phyloP scores from a whole-genome alignment of 2,113 vertebrate genomes.

The Lichenostomus cassidix region DNA sequence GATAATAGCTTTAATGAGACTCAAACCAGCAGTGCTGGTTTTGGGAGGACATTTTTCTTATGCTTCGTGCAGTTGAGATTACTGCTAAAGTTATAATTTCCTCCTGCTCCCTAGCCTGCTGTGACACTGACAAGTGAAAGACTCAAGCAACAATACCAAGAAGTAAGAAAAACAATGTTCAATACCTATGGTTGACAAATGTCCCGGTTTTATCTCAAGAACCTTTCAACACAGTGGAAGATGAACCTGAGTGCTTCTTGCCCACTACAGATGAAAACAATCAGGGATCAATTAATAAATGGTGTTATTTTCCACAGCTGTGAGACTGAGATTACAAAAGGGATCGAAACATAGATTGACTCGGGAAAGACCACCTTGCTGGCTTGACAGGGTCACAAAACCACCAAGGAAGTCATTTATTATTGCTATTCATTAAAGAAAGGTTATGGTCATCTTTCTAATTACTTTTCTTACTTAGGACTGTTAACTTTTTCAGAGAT shows the following conservation, averaged over 20 bases:
- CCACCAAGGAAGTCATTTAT: constrained; percentile 67
- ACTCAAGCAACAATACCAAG: constrained; percentile 4
- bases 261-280: constrained; percentile 6
- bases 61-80: neutral
- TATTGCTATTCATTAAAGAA: constrained; percentile 73
- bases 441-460: constrained; percentile 69
- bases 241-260: constrained; percentile 19
- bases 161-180: constrained; percentile 5
- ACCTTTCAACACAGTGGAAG: constrained; percentile 4
- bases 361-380: constrained; percentile 37
- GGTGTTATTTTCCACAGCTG: constrained; percentile 29
- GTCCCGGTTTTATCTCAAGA: neutral
- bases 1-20: neutral
- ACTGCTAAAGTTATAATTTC: neutral
- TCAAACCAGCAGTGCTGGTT: neutral
- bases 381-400: constrained; percentile 66
- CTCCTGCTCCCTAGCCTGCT: neutral
- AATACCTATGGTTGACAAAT: constrained; percentile 26
- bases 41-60: neutral
- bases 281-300: constrained; percentile 53
- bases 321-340: constrained; percentile 46
- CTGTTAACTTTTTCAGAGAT: constrained; percentile 60
- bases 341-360: constrained; percentile 40
- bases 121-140: constrained; percentile 13
- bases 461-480: constrained; percentile 71